phyloP scores from a whole-genome alignment of 2,888 invertebrate species.

The Clanis bilineata region DNA sequence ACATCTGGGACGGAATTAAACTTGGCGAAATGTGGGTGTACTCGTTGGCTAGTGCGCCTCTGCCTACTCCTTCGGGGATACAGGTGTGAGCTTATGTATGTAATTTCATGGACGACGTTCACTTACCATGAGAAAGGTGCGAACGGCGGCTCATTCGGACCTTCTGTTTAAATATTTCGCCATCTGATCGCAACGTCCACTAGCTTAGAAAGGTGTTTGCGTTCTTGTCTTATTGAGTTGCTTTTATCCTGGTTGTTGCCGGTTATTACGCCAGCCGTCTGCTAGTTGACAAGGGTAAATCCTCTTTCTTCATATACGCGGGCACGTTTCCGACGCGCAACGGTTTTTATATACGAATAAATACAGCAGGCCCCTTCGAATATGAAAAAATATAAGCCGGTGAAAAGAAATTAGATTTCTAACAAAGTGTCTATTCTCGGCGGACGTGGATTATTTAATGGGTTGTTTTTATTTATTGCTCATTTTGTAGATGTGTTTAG shows the following conservation, averaged over 20 bases:
- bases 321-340: constrained; percentile 30
- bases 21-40: too few relatives aligned
- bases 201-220: constrained; percentile 20
- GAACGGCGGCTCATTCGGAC: background rate
- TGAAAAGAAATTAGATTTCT: constrained; percentile 11
- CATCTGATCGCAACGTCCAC: background rate
- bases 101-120: too few relatives aligned
- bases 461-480: background rate
- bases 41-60: too few relatives aligned
- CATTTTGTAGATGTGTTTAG: background rate
- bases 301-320: constrained; percentile 69
- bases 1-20: too few relatives aligned
- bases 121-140: too few relatives aligned
- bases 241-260: constrained; percentile 60
- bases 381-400: constrained; percentile 25
- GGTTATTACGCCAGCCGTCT: constrained; percentile 67
- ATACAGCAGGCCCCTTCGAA: constrained; percentile 37
- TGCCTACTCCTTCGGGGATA: too few relatives aligned
- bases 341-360: constrained; percentile 48
- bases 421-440: constrained; percentile 3
- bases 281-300: constrained; percentile 74
- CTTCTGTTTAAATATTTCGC: background rate
- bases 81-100: too few relatives aligned
- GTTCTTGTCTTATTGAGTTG: constrained; percentile 39
- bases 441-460: constrained; percentile 34